Evolutionary conservation across 37 sponge, comb jelly and placozoan genomes (phyloP).

Genomic region (Spongilla lacustris): DNA sequence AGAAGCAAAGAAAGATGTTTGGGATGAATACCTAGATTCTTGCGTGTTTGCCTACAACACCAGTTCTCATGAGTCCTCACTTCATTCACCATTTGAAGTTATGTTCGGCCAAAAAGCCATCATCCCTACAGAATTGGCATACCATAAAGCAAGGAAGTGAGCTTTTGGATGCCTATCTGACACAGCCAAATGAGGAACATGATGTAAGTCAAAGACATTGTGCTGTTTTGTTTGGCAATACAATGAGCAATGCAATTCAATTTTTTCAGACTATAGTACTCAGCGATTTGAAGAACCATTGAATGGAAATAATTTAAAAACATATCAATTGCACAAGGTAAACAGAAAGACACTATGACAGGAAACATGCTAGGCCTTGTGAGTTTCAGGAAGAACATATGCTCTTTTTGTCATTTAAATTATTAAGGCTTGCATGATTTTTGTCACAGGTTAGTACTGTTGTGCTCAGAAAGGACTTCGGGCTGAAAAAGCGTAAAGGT

Average conservation of each 20-base stretch:
- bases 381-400: background rate
- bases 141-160: background rate
- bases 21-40: background rate
- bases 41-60: background rate
- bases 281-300: background rate
- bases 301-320: slow-evolving; percentile 7
- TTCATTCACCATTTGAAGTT: background rate
- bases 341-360: slow-evolving; percentile 45
- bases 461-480: slow-evolving; percentile 17
- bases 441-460: slow-evolving; percentile 4
- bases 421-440: background rate
- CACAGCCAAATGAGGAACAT: background rate
- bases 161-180: background rate
- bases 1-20: background rate
- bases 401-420: background rate
- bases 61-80: background rate
- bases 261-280: background rate
- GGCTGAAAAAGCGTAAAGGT: slow-evolving; percentile 10
- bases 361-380: slow-evolving; percentile 17
- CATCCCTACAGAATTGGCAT: slow-evolving; percentile 23
- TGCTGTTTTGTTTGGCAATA: background rate
- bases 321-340: slow-evolving; percentile 28
- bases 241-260: background rate
- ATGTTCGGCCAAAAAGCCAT: slow-evolving; percentile 51
- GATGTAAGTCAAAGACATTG: background rate